These are phyloP conservation scores for Charanyca ferruginea DNA, from an alignment of 2,888 invertebrate genomes.

Conservation along the genomic window DNA sequence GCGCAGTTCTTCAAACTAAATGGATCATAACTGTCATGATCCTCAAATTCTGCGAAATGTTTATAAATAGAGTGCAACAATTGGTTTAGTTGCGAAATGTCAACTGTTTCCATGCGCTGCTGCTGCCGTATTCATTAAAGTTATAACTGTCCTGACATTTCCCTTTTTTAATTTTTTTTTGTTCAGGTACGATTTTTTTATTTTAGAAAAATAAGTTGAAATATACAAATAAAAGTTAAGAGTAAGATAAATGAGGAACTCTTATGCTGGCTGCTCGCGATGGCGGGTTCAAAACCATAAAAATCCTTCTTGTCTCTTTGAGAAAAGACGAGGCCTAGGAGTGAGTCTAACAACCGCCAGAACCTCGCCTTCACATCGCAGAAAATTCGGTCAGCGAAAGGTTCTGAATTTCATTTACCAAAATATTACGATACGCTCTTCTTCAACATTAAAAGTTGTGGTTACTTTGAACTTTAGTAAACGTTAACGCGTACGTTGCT, in stretches of 20 bases:
- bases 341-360: not conserved
- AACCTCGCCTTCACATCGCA: not conserved
- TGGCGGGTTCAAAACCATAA: too few relatives aligned
- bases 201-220: too few relatives aligned
- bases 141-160: constrained; percentile 9
- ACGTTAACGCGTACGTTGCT: too few relatives aligned
- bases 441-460: too few relatives aligned
- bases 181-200: too few relatives aligned
- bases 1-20: constrained; percentile 50
- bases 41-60: constrained; percentile 26
- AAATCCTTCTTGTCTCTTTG: not conserved
- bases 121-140: not conserved
- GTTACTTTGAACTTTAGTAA: too few relatives aligned
- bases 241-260: too few relatives aligned
- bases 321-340: not conserved
- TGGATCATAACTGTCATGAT: constrained; percentile 54
- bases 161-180: too few relatives aligned
- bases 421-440: not conserved
- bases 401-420: not conserved
- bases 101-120: not conserved
- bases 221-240: too few relatives aligned
- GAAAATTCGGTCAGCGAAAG: not conserved
- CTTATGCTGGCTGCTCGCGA: too few relatives aligned
- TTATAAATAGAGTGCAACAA: constrained; percentile 23
- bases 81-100: constrained; percentile 24